These are phyloP conservation scores for Dinoponera quadriceps DNA, from an alignment of 1,140 invertebrate species.

Conservation along the genomic window DNA sequence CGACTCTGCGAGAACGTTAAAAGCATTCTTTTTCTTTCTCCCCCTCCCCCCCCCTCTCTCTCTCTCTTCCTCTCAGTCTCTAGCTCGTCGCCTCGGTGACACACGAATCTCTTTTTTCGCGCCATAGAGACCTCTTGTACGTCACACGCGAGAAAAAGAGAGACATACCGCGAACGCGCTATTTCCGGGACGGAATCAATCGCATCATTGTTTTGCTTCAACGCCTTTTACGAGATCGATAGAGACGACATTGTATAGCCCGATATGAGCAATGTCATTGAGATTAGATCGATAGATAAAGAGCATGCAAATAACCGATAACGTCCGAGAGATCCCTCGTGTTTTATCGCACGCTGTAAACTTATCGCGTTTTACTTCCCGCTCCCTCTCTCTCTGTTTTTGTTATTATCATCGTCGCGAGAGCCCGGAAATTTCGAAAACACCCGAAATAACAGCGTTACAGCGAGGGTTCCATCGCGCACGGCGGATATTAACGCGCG, in stretches of 20 bases:
- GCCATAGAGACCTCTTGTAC: slow-evolving; percentile 15
- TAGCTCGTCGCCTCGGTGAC: slow-evolving; percentile 5
- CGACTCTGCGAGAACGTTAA: slow-evolving; percentile 33
- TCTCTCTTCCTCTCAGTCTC: slow-evolving; percentile 16
- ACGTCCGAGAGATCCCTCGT: background rate
- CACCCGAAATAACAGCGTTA: slow-evolving; percentile 18
- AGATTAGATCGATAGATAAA: slow-evolving; percentile 61
- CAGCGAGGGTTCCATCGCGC: slow-evolving; percentile 15
- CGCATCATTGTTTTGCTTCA: slow-evolving; percentile 39
- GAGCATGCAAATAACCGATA: slow-evolving; percentile 55
- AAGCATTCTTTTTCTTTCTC: slow-evolving; percentile 30
- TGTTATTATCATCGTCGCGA: slow-evolving; percentile 7
- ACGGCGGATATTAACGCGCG: background rate
- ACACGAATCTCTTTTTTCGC: slow-evolving; percentile 35
- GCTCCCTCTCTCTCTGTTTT: too few relatives aligned
- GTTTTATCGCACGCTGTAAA: slow-evolving; percentile 18
- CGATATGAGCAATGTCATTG: slow-evolving; percentile 62
- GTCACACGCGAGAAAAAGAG: background rate
- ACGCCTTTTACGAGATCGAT: slow-evolving; percentile 40
- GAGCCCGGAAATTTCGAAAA: background rate
- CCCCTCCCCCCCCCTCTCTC: background rate
- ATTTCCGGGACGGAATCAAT: slow-evolving; percentile 57
- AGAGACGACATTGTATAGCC: slow-evolving; percentile 50
- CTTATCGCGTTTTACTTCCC: background rate
- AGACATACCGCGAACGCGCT: background rate